phyloP scores from a whole-genome alignment of 2,113 vertebrate genomes.

The Eublepharis macularius region DNA sequence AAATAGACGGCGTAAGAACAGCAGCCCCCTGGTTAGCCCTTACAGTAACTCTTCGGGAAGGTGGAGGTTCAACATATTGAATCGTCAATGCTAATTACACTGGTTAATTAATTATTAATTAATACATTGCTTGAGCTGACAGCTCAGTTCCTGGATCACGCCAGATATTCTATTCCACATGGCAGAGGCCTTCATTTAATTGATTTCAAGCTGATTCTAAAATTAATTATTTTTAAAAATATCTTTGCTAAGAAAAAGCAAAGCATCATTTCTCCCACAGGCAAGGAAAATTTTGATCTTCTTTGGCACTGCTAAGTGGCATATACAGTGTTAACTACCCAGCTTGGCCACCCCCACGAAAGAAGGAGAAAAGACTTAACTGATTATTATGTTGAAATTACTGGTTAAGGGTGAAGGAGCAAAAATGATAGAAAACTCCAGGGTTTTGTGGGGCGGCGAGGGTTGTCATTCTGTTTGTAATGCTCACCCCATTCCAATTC shows the following conservation, averaged over 20 bases:
- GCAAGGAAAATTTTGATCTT: background rate
- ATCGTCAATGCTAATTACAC: background rate
- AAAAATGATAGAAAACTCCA: background rate
- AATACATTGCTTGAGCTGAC: slow-evolving; percentile 37
- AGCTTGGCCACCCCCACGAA: background rate
- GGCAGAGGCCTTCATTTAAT: background rate
- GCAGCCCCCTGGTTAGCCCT: background rate
- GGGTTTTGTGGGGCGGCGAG: too few relatives aligned
- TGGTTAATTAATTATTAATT: slow-evolving; percentile 64
- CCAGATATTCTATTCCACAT: slow-evolving; percentile 28
- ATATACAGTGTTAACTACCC: background rate
- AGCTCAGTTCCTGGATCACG: slow-evolving; percentile 56
- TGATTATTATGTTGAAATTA: background rate
- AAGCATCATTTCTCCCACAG: background rate
- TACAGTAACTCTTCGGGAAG: slow-evolving; percentile 3
- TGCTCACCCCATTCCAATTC: background rate
- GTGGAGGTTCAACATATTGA: slow-evolving; percentile 2
- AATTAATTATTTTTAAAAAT: background rate
- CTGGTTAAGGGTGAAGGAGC: background rate
- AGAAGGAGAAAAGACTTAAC: background rate
- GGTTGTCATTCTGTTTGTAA: background rate
- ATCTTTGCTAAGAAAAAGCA: background rate
- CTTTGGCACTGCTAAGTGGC: background rate
- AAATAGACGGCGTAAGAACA: background rate
- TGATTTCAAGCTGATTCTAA: slow-evolving; percentile 21